A percentile compares a stretch with the other conserved stretches of the same genome.
These are phyloP conservation scores for Amphilophus citrinellus DNA, from an alignment of 2,113 vertebrate genomes.

Conservation along the genomic window DNA sequence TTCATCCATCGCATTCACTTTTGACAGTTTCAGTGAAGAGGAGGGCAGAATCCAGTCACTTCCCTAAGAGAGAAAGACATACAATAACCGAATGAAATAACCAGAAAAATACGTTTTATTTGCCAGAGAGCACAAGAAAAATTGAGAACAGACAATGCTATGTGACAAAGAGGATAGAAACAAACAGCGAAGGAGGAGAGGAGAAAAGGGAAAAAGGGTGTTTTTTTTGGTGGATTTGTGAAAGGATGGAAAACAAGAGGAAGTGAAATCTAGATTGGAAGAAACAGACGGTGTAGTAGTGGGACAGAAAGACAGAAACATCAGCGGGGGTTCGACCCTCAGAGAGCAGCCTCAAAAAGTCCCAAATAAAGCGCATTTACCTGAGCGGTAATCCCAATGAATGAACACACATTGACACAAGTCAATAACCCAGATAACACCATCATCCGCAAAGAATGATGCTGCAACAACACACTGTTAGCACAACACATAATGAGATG, in stretches of 20 bases:
- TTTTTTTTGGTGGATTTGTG: conserved; percentile 16
- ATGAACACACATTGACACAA: conserved; percentile 59
- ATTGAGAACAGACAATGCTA: not conserved
- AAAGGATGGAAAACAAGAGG: not conserved
- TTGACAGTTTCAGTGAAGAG: conserved; percentile 68
- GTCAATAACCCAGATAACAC: conserved; percentile 73
- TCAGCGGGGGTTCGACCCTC: conserved; percentile 7
- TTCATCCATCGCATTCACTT: conserved; percentile 56
- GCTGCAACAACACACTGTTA: conserved; percentile 56
- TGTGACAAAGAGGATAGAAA: not conserved
- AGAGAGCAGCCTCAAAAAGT: conserved; percentile 20
- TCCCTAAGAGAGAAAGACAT: conserved; percentile 64
- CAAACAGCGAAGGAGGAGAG: not conserved
- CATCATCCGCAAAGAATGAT: conserved; percentile 63
- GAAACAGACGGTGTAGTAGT: conserved; percentile 9
- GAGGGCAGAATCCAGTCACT: conserved; percentile 79
- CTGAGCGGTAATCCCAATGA: conserved; percentile 64
- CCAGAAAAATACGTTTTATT: not conserved
- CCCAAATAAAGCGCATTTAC: conserved; percentile 63
- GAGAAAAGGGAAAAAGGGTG: not conserved
- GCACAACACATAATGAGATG: conserved; percentile 73
- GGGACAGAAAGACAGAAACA: conserved; percentile 17
- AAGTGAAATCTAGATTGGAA: not conserved
- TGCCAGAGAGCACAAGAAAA: not conserved
- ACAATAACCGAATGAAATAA: not conserved